Base-by-base conservation (phyloP, 2,888 invertebrate genomes). In the Bombylius discolor region DNA sequence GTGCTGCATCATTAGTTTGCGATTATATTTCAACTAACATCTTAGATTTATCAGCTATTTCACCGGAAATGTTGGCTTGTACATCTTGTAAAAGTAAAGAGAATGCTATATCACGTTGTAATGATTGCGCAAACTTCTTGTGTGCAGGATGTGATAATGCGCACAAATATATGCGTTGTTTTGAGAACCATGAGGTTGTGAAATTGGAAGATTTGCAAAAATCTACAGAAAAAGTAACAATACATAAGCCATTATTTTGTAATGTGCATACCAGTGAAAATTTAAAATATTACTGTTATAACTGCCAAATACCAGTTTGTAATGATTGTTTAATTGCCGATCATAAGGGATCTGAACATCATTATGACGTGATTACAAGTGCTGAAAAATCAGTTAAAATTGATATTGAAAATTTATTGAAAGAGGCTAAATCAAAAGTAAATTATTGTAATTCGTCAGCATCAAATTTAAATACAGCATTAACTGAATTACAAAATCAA, bases 71-170 rank as follows among this genome's bases (percentile, higher is more conserved):
- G 61, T 77, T 84, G 62, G 85, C 87, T 61, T 96, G 96, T 76
- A 93, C 94, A 55, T 93, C 94, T 62, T 97, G 96, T 79, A 96
- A 94, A 71, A 89, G 93, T 66, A 92, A 92, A 76, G 94, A 95
- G 76, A 85, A 87, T 66, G 95, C 95, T 14, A 88, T 94, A 52
- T 94, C 95, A 12, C 83, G 93, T 59, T 97, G 96, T 76, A 88
- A 88, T 65, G 94, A 96, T 71, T 97, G 96, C 76, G 90, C 92
- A 67, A 92, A 92, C 74, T 89, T 94, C 71, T 78, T 97, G 52
- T 96, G 96, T 76, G 84, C 87, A 60, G 90, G 92, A 70, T 97
- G 96, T 77, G 92, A 93, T 67, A 89, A 91, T 47, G 96, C 96
- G 57, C 96, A 97, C 74, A 89, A 92, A 73, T 94, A 89, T 69